phyloP scores from a whole-genome alignment of 2,113 vertebrate genomes.

The Anhinga rufa region DNA sequence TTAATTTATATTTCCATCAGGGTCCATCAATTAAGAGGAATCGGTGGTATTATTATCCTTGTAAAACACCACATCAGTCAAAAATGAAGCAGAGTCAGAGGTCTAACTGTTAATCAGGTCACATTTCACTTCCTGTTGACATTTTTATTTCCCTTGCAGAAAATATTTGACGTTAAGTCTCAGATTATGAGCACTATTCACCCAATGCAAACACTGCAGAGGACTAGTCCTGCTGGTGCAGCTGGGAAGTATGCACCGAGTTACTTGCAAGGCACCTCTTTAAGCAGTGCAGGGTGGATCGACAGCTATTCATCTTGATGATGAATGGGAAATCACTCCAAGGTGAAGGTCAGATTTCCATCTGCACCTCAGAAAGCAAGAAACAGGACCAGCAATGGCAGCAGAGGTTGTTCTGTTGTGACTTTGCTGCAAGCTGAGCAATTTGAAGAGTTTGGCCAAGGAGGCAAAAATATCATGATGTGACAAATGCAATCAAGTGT shows the following conservation, averaged over 20 bases:
- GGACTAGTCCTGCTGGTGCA: background rate
- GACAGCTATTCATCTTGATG: slow-evolving; percentile 39
- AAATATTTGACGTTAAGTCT: slow-evolving; percentile 66
- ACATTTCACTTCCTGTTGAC: slow-evolving; percentile 73
- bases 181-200: slow-evolving; percentile 56
- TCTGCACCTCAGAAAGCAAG: slow-evolving; percentile 6
- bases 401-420: background rate
- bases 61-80: slow-evolving; percentile 63
- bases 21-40: slow-evolving; percentile 54
- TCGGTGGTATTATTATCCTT: slow-evolving; percentile 55
- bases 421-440: background rate
- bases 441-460: background rate
- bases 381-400: background rate
- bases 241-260: background rate
- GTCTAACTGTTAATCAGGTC: slow-evolving; percentile 76
- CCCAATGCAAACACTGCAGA: slow-evolving; percentile 14
- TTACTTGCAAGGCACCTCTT: background rate
- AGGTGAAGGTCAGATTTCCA: slow-evolving; percentile 56
- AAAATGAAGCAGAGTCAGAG: slow-evolving; percentile 71
- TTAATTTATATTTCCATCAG: slow-evolving; percentile 59
- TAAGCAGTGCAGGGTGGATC: background rate
- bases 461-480: background rate
- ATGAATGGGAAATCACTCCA: slow-evolving; percentile 54
- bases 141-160: slow-evolving; percentile 75
- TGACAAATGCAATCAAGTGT: background rate